These are phyloP conservation scores for Spisula subtruncata DNA, from an alignment of 2,888 invertebrate genomes.

Conservation along the genomic window DNA sequence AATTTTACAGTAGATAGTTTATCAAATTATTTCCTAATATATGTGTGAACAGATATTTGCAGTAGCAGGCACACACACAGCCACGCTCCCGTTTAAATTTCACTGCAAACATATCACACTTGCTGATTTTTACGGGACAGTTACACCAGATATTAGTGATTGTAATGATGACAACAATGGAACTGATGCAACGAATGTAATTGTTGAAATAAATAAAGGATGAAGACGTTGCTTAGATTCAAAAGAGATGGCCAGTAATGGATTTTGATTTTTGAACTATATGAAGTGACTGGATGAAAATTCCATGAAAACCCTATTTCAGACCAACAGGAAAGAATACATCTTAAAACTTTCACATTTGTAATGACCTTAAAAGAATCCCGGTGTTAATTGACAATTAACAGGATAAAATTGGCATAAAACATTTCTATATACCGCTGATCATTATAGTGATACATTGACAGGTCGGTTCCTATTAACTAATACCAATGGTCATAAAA, in stretches of 20 bases:
- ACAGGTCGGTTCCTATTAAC: no score
- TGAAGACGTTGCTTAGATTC: neutral
- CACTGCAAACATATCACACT: conserved; percentile 44
- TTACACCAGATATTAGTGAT: conserved; percentile 5
- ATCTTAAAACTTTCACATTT: no score
- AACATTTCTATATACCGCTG: no score
- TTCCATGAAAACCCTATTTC: neutral
- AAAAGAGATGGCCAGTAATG: neutral
- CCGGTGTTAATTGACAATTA: no score
- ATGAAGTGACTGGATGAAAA: neutral
- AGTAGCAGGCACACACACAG: conserved; percentile 44
- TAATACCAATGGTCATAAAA: no score
- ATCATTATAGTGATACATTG: no score
- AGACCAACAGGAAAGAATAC: neutral
- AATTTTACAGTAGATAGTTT: neutral
- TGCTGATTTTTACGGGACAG: neutral
- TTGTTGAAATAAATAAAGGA: neutral
- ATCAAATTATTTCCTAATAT: conserved; percentile 5
- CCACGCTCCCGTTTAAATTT: conserved; percentile 22
- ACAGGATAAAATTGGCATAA: no score
- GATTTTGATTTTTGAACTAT: neutral
- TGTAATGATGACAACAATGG: neutral
- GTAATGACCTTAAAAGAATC: no score
- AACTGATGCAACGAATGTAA: neutral
- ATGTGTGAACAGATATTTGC: conserved; percentile 57